A percentile compares a stretch with the other conserved stretches of the same genome.
Evolutionary conservation across 2,888 invertebrate genomes (phyloP).

Genomic region (Heliconius hortense): DNA sequence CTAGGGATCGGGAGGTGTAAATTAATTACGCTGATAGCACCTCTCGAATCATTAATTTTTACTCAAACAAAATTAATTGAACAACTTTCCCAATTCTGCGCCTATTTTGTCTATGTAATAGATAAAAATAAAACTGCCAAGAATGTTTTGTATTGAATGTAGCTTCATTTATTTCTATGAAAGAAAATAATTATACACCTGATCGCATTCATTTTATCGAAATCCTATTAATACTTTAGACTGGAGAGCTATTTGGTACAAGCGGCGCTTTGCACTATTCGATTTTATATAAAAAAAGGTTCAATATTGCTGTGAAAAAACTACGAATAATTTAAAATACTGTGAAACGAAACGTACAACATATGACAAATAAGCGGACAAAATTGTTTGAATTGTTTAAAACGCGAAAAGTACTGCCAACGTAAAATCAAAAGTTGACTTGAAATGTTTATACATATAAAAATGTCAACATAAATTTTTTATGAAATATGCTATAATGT

Average conservation of each 20-base stretch:
- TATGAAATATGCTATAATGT: background rate
- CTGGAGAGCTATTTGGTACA: slow-evolving; percentile 22
- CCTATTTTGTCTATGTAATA: slow-evolving; percentile 7
- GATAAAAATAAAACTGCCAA: slow-evolving; percentile 10
- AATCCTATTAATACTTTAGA: slow-evolving; percentile 28
- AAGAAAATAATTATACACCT: slow-evolving; percentile 32
- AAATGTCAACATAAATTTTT: background rate
- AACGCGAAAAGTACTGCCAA: slow-evolving; percentile 25
- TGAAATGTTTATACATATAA: background rate
- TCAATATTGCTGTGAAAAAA: slow-evolving; percentile 13
- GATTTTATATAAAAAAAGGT: slow-evolving; percentile 12
- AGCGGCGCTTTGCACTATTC: slow-evolving; percentile 20
- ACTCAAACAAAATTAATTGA: slow-evolving; percentile 36
- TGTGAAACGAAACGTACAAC: slow-evolving; percentile 19
- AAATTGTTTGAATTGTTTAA: slow-evolving; percentile 28
- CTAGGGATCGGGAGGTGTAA: slow-evolving; percentile 63
- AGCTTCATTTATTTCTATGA: slow-evolving; percentile 28
- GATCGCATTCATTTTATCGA: slow-evolving; percentile 34
- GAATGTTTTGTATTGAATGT: slow-evolving; percentile 22
- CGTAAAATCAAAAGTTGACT: slow-evolving; percentile 16
- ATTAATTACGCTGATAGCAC: slow-evolving; percentile 68
- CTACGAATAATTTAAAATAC: slow-evolving; percentile 23
- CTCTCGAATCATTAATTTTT: slow-evolving; percentile 28
- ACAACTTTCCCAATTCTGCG: slow-evolving; percentile 15
- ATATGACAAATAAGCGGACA: slow-evolving; percentile 24